phyloP scores from a whole-genome alignment of 1,140 invertebrate species.

The Heliothis virescens region DNA sequence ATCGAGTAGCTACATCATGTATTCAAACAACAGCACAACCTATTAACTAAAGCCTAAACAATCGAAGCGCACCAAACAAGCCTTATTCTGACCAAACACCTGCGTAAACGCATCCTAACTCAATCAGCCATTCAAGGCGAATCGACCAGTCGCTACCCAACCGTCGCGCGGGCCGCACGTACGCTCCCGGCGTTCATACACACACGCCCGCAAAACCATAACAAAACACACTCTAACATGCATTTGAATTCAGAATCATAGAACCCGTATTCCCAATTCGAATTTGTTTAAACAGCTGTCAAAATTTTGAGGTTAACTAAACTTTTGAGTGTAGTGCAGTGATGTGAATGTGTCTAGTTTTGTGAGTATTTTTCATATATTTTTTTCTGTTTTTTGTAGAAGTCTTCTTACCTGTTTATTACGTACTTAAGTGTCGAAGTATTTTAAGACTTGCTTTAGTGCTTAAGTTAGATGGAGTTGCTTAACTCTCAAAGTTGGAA shows the following conservation, averaged over 20 bases:
- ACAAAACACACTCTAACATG: conserved; percentile 31
- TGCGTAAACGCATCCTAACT: conserved; percentile 49
- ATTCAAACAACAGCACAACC: background rate
- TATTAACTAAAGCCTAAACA: background rate
- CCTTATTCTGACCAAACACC: conserved; percentile 46
- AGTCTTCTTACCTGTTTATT: conserved; percentile 22
- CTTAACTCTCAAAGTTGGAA: background rate
- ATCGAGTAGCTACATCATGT: too few species aligned
- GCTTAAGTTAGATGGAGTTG: background rate
- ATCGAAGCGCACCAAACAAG: background rate
- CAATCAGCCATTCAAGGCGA: conserved; percentile 42
- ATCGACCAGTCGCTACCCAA: conserved; percentile 23
- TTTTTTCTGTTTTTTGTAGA: conserved; percentile 8
- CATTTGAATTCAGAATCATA: background rate
- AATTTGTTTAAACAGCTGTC: conserved; percentile 57
- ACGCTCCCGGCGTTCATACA: background rate
- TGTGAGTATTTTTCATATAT: conserved; percentile 22
- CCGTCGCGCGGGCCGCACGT: conserved; percentile 41
- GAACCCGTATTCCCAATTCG: background rate
- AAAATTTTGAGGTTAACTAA: conserved; percentile 44
- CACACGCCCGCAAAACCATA: conserved; percentile 18
- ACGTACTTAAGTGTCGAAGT: background rate
- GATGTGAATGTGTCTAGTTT: conserved; percentile 25
- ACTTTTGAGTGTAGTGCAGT: conserved; percentile 38
- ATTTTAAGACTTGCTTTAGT: background rate